Base-by-base conservation (phyloP, 2,888 invertebrate genomes). In the Microdon myrmicae region DNA sequence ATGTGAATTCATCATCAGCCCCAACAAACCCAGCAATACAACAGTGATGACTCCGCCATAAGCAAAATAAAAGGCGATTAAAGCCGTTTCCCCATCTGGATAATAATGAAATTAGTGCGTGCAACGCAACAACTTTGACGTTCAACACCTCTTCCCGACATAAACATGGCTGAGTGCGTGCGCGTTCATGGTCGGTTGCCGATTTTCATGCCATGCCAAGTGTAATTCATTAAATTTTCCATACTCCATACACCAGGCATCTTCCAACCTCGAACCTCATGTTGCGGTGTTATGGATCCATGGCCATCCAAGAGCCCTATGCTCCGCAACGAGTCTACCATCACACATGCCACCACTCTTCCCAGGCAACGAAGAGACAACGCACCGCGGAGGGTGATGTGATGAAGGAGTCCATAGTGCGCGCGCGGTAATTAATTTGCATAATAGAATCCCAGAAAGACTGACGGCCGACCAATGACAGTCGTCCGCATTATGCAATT, bases 391-490 rank as follows among this genome's bases (percentile, higher is more conserved):
- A 31, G 49, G 51, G 25, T 49, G 47, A 51, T 58, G 51, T 51
- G 56, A 64, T 56, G 51, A 64, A 64, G 61, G 64, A 51, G 64
- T 51, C 58, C 47, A 47, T 35, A 39, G 47, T 37, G 58, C 29
- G 58, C 51, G 64, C 19, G n/a, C 43, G 35, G 64, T 58, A 64
- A 64, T 64, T 64, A 64, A 64, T 64, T 64, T 64, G 64, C 64
- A 64, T 64, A 64, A 64, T 64, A 64, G 64, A 53, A 51, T 17
- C 51, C 35, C 39, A 16, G 23, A 20, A 37, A 19, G 22, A 16
- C 26, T 20, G 47, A 12, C 44, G 19, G 23, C 31, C 8, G 4
- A n/a, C 31, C 41, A 31, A 60, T 60, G 34, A 47, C 20, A 9
- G 39, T 41, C 20, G 45, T 41, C 43, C 23, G 19, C 44, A 61